Evolutionary conservation across 2,888 invertebrate species (phyloP), one percentile per base, ranked within the genome.

Genomic region (Diplazon laetatorius): DNA sequence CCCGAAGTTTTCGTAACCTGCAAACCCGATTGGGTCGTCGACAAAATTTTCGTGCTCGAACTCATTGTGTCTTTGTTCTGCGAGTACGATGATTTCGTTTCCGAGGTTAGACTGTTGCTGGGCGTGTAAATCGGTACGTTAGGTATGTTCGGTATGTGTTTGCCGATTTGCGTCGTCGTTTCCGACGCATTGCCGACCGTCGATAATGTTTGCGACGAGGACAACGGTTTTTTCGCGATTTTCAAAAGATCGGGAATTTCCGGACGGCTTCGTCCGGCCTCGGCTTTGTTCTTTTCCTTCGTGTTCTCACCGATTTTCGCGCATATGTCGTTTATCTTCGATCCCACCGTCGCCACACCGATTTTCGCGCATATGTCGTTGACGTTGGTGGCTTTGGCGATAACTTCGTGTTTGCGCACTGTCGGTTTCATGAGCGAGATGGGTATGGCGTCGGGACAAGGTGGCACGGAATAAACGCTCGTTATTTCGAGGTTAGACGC

Each of bases 381-480:
- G 0, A 89, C 72, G 66, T 87, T 88, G 0, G 87, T 85, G 22
- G 90, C 87, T 44, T 90, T 91, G 0, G 90, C 84, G 22, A 86
- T 85, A 0, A 87, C 75, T 25, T 89, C 90, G 52, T 87, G 87
- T 14, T 90, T 91, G 0, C 90, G 84, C 6, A 87, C 83, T 0
- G 85, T 78, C 1, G 87, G 84, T 57, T 91, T 91, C 87, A 90
- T 89, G 46, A 89, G 68, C 0, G 91, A 89, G 35, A 91, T 89
- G 0, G 91, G 91, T 71, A 90, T 91, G 1, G 90, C 90, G 48
- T 89, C 91, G 1, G 90, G 91, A 69, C 90, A 90, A 1, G 90
- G 90, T 1, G 90, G 90, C 3, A 89, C 87, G 1, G 89, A 80
- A 20, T 88, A 87, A 9, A 84, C 75, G 12, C 82, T 83, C 16